phyloP scores from a whole-genome alignment of 2,797 vertebrate species.

The Lophius americanus region DNA sequence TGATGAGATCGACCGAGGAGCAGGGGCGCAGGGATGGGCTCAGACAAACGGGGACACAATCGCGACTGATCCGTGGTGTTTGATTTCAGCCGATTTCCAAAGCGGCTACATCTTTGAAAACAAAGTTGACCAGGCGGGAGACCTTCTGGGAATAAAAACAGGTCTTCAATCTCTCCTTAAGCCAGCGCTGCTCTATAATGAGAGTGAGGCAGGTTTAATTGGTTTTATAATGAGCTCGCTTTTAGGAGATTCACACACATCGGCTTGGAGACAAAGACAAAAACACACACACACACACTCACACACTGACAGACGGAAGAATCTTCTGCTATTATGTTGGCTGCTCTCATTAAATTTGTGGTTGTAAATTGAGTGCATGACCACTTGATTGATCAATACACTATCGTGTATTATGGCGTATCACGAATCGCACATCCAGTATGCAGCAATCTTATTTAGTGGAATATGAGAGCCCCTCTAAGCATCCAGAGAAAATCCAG shows the following conservation, averaged over 20 bases:
- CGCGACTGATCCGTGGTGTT: constrained; percentile 34
- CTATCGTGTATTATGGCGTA: constrained; percentile 7
- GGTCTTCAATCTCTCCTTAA: constrained; percentile 71
- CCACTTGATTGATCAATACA: constrained; percentile 26
- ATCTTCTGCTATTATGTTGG: constrained; percentile 1
- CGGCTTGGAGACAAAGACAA: constrained; percentile 24
- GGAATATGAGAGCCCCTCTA: background rate
- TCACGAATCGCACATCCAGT: constrained; percentile 6
- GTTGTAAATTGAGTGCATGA: constrained; percentile 20
- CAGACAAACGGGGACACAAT: constrained; percentile 43
- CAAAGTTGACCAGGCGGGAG: constrained; percentile 54
- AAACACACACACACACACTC: background rate
- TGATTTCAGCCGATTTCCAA: constrained; percentile 61
- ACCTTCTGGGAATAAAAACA: constrained; percentile 58
- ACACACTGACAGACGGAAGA: background rate
- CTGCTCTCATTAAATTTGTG: constrained; percentile 25
- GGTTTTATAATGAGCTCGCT: constrained; percentile 77
- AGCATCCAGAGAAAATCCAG: too few species aligned
- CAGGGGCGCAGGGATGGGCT: constrained; percentile 40
- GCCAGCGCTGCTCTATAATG: constrained; percentile 67
- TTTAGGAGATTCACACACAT: constrained; percentile 31
- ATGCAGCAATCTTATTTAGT: background rate
- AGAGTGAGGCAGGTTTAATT: constrained; percentile 72
- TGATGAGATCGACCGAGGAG: constrained; percentile 24
- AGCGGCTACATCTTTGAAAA: constrained; percentile 63